A percentile compares a stretch with the other conserved stretches of the same genome.
Conservation (phyloP, 1,140 invertebrate species). For the Drosophila erecta region DNA sequence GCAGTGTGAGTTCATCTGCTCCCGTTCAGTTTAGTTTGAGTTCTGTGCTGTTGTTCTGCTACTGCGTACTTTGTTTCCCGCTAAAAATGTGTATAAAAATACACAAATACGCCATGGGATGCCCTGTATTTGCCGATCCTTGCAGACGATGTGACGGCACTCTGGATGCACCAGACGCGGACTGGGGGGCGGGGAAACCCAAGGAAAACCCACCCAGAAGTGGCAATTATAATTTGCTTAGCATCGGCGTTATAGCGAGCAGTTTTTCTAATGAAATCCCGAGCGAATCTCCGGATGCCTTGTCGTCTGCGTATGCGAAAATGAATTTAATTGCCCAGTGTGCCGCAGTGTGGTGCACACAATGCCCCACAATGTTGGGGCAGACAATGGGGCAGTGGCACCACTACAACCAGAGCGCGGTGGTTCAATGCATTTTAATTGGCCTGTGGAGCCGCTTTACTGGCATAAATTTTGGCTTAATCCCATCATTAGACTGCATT, state of each 20-base stretch:
- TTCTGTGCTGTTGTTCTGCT: constrained; percentile 44
- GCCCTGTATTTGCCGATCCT: constrained; percentile 46
- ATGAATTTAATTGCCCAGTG: constrained; percentile 84
- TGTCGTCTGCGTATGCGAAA: constrained; percentile 81
- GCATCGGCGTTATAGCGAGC: constrained; percentile 46
- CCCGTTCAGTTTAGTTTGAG: constrained; percentile 10
- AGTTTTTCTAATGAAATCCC: constrained; percentile 76
- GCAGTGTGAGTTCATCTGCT: constrained; percentile 65
- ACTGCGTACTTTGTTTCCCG: constrained; percentile 28
- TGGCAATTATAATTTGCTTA: constrained; percentile 73
- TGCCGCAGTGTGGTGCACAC: constrained; percentile 58
- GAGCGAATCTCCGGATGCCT: constrained; percentile 48
- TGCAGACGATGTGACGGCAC: constrained; percentile 68
- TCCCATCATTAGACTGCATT: constrained; percentile 76
- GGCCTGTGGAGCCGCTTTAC: constrained; percentile 52
- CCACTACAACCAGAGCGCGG: no score
- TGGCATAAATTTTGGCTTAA: constrained; percentile 73
- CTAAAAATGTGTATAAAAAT: constrained; percentile 24
- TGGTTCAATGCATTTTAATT: constrained; percentile 84
- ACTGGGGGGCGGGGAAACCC: no score
- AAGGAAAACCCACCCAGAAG: constrained; percentile 68
- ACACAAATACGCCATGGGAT: constrained; percentile 23
- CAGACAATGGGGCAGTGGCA: constrained; percentile 49
- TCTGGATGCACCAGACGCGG: neutral
- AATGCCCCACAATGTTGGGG: constrained; percentile 6